A percentile compares a stretch with the other conserved stretches of the same genome.
phyloP scores from a whole-genome alignment of 2,113 vertebrate genomes.

The Microtus pennsylvanicus region DNA sequence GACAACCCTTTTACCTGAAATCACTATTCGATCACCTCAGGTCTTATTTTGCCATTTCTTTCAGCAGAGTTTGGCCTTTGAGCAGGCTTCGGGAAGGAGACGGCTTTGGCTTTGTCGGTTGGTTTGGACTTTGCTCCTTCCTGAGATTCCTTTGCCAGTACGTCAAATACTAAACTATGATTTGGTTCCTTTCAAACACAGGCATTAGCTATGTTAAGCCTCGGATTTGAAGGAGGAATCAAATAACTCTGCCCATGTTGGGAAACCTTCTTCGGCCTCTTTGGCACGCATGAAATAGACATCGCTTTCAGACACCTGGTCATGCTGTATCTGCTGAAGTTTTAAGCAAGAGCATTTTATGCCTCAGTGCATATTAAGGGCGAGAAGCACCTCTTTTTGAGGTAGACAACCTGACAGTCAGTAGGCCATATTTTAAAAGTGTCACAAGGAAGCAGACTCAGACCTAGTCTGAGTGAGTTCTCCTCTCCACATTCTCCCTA shows the following conservation, averaged over 20 bases:
- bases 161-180: not conserved
- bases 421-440: not conserved
- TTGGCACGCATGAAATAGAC: not conserved
- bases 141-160: not conserved
- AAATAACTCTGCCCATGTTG: not conserved
- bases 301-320: slow-evolving; percentile 3
- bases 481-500: not conserved
- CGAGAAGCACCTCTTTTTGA: not conserved
- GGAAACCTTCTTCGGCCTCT: not conserved
- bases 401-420: not conserved
- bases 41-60: not conserved
- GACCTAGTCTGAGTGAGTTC: not conserved
- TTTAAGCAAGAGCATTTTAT: slow-evolving; percentile 33
- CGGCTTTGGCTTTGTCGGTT: not conserved
- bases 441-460: not conserved
- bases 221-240: not conserved
- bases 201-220: not conserved
- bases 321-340: not conserved
- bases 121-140: not conserved
- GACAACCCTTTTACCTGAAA: not conserved
- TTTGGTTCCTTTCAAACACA: slow-evolving; percentile 25
- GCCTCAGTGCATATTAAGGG: not conserved
- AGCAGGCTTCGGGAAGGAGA: not conserved
- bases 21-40: not conserved
- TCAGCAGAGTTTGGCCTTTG: not conserved